Evolutionary conservation across 2,797 vertebrate species (phyloP).

Genomic region (Choloepus didactylus): DNA sequence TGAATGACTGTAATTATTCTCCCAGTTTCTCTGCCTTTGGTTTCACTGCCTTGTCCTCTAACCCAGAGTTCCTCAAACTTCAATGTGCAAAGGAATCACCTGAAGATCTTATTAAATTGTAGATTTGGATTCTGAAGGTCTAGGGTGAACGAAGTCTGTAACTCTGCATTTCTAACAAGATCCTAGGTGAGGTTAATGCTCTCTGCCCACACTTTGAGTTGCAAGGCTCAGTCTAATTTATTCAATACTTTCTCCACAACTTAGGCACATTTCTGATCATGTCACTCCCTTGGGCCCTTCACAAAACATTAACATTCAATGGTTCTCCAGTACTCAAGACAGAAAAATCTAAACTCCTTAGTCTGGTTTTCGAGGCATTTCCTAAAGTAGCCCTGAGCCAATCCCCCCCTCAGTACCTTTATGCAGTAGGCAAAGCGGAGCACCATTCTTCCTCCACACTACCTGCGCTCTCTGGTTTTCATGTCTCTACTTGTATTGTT

Average conservation of each 20-base stretch:
- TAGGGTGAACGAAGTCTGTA: neutral
- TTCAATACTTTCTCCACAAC: constrained; percentile 16
- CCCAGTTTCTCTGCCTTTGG: constrained; percentile 29
- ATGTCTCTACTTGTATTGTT: neutral
- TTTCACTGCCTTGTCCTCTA: constrained; percentile 37
- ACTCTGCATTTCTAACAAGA: constrained; percentile 39
- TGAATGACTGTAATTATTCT: constrained; percentile 1
- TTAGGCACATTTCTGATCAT: constrained; percentile 43
- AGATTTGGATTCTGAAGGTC: constrained; percentile 51
- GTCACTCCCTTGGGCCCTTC: constrained; percentile 37
- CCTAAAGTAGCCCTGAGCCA: neutral
- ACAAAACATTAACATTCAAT: constrained; percentile 8
- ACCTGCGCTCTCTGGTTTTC: neutral
- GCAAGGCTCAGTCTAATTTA: neutral
- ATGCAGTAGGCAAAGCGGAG: neutral
- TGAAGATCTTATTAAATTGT: constrained; percentile 35
- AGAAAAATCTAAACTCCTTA: constrained; percentile 22
- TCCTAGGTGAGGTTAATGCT: constrained; percentile 21
- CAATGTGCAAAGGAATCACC: neutral
- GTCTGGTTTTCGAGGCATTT: constrained; percentile 25
- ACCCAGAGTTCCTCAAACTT: neutral
- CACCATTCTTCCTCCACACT: neutral
- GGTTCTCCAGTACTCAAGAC: neutral
- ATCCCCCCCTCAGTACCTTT: neutral
- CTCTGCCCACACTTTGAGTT: neutral